Base-by-base conservation (phyloP, 2,888 invertebrate genomes). In the Lacanobia oleracea region DNA sequence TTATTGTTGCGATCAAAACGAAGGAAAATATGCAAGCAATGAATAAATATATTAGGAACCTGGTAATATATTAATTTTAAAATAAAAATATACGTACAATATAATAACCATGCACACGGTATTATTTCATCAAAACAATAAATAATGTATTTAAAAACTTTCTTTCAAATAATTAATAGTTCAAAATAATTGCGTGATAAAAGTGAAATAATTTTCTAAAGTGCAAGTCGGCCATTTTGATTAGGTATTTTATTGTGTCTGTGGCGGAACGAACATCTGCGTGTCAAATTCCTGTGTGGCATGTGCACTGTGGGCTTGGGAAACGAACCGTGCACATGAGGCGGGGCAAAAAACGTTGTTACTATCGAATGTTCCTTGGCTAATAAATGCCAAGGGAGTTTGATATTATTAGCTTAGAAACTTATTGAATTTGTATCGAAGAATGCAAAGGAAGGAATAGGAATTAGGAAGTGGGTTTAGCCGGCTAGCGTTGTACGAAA, bases 281-380 rank as follows among this genome's bases (percentile, higher is more conserved):
- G 95, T 94, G 94, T 95, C 94, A 93, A 95, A 96, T 96, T 95
- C 95, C 95, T 93, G 84, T 85, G 88, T 89, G 94, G 94, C 95
- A 95, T 96, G 95, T 96, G 95, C 94, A 92, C 91, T 95, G 95
- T 94, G 92, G 91, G 91, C 91, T 93, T 94, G 95, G 94, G 95
- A 95, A 95, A 84, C 94, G 91, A 91, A 92, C 92, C 94, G 92
- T 94, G 92, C 91, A 91, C 90, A 91, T 91, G 91, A 88, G 72
- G 86, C 85, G 81, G 83, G 80, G 77, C 89, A 92, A 93, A 91
- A 85, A 75, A 92, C 88, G 79, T 87, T 85, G 86, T 86, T 86
- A 81, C 89, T 89, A 67, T 70, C 79, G 86, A 88, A 86, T 86
- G 85, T 40, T 72, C 63, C 84, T 70, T n/a, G 53, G 48, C 66